A percentile compares a stretch with the other conserved stretches of the same genome.
Conservation (phyloP, 35 echinoderm and acorn worm species). For the Hemicentrotus pulcherrimus region DNA sequence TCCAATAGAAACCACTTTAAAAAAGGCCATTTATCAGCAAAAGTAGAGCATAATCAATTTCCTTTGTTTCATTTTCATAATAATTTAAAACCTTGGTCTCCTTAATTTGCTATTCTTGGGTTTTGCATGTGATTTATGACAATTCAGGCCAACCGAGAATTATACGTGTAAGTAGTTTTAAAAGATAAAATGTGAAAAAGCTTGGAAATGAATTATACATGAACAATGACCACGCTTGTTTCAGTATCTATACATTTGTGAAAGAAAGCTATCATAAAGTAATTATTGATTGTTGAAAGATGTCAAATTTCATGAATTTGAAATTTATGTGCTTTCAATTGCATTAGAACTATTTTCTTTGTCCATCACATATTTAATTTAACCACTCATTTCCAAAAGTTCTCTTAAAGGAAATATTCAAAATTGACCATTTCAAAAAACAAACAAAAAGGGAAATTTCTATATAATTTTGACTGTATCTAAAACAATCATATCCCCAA, state of each 20-base stretch:
- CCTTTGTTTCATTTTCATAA: slow-evolving; percentile 50
- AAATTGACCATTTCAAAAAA: no score
- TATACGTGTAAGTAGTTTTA: neutral
- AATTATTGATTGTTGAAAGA: neutral
- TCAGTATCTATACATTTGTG: neutral
- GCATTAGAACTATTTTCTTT: neutral
- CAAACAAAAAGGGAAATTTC: no score
- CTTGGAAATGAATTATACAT: neutral
- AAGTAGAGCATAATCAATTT: slow-evolving; percentile 31
- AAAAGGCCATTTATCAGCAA: slow-evolving; percentile 37
- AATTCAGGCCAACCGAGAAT: neutral
- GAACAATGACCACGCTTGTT: neutral
- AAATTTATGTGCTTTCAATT: neutral
- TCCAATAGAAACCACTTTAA: slow-evolving; percentile 49
- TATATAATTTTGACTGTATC: no score
- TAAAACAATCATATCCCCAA: no score
- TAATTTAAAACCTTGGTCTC: neutral
- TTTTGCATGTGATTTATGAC: slow-evolving; percentile 34
- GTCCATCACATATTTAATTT: neutral
- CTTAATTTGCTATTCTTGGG: neutral
- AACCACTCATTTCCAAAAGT: no score
- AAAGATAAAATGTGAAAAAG: slow-evolving; percentile 5
- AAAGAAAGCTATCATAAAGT: slow-evolving; percentile 4
- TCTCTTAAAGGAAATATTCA: no score
- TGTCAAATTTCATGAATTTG: slow-evolving; percentile 17